A percentile compares a stretch with the other conserved stretches of the same genome.
Conservation (phyloP, 1,140 invertebrate genomes). For the Drosophila bocqueti region DNA sequence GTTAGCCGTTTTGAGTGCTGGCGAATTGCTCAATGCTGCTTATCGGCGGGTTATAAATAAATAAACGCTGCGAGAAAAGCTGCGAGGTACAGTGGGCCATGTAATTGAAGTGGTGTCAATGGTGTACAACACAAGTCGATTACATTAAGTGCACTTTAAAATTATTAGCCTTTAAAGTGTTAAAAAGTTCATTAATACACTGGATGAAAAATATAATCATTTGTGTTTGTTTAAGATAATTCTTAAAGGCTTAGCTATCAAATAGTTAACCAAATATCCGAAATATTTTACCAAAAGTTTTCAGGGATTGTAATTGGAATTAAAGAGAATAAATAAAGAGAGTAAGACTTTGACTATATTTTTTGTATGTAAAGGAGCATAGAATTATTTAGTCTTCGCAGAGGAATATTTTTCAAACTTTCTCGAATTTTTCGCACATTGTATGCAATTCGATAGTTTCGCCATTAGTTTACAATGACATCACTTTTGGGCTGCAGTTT, state of each 20-base stretch:
- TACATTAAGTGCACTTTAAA: background rate
- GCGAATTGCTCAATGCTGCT: slow-evolving; percentile 35
- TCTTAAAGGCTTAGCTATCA: background rate
- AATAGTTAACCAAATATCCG: background rate
- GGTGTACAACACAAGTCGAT: slow-evolving; percentile 9
- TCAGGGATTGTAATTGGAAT: background rate
- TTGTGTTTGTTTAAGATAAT: background rate
- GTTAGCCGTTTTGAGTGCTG: slow-evolving; percentile 26
- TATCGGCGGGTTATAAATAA: slow-evolving; percentile 47
- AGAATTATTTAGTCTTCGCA: background rate
- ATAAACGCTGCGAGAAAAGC: slow-evolving; percentile 35
- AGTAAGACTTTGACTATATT: background rate
- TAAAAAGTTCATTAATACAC: background rate
- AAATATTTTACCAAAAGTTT: background rate
- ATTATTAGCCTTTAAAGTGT: background rate
- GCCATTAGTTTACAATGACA: slow-evolving; percentile 33
- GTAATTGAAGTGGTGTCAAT: slow-evolving; percentile 11
- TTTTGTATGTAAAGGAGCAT: background rate
- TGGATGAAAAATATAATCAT: background rate
- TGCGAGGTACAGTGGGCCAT: slow-evolving; percentile 20
- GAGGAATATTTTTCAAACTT: background rate
- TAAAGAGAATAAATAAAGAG: background rate
- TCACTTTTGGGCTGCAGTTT: slow-evolving; percentile 36
- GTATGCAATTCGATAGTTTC: slow-evolving; percentile 36
- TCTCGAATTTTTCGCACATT: slow-evolving; percentile 13